Evolutionary conservation across 2,888 invertebrate species (phyloP), one percentile per base, ranked within the genome.

Genomic region (Heliconius ethilla): DNA sequence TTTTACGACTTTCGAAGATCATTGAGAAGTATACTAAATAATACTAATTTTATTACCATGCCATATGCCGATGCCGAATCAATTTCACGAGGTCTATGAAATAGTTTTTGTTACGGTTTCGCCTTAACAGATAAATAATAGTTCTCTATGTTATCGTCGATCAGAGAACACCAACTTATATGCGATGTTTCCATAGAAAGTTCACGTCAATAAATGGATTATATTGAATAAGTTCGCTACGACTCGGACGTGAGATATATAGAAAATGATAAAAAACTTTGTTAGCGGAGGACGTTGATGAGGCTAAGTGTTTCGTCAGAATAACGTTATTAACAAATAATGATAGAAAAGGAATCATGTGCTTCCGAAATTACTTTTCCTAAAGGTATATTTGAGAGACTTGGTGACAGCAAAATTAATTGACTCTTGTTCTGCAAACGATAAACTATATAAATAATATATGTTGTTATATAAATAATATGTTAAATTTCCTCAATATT

Each of bases 1-100:
- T 70, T 82, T 81, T 81, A 82, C 81, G 80, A 82, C 73, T 79
- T 78, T 78, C 81, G 67, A 82, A 77, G 80, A 83, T 82, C 81
- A 82, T 83, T 75, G 79, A 81, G 78, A 37, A 78, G 67, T 79
- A 79, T 78, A 78, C 74, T 76, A n/a, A 59, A 27, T 63, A 74
- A 73, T 65, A 72, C 67, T 65, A 75, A 78, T 79, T 83, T 83
- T 80, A 83, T 76, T 79, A 55, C 80, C 66, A 59, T 45, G 62
- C 75, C 77, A 81, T 73, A 77, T 77, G 79, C n/a, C 73, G 80
- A 79, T 72, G 76, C 75, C 72, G 81, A 75, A 81, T 69, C 70
- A 25, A 74, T 79, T 77, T 75, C 74, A 67, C n/a, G 55, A 55
- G 73, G 67, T 51, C 72, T 79, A 79, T 79, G 69, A 73, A 76